phyloP scores from a whole-genome alignment of 2,888 invertebrate species.

The Cremastobaeus sp. region DNA sequence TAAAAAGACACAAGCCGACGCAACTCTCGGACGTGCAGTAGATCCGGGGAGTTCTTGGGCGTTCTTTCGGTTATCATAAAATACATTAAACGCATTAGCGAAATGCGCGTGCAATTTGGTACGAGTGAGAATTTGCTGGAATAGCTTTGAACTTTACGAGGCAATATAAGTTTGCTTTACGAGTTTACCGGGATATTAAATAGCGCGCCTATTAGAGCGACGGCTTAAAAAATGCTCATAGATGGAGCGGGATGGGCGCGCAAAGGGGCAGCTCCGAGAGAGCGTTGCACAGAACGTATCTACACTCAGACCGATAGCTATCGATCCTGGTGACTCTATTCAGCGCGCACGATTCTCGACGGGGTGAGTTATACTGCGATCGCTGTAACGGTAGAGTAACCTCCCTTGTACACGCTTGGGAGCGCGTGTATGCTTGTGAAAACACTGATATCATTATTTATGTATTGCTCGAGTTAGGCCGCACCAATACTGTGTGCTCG shows the following conservation, averaged over 20 bases:
- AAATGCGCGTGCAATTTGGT: slow-evolving; percentile 34
- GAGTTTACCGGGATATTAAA: slow-evolving; percentile 53
- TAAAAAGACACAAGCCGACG: too few species aligned
- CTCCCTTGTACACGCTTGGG: slow-evolving; percentile 69
- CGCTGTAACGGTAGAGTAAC: slow-evolving; percentile 68
- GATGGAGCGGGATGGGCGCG: slow-evolving; percentile 46
- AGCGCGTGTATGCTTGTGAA: slow-evolving; percentile 71
- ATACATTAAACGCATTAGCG: slow-evolving; percentile 43
- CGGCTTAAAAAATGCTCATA: slow-evolving; percentile 49
- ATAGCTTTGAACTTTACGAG: slow-evolving; percentile 51
- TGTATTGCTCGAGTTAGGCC: slow-evolving; percentile 70
- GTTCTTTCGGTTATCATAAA: slow-evolving; percentile 23
- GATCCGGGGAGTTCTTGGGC: background rate
- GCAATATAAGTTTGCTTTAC: slow-evolving; percentile 49
- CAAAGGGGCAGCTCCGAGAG: background rate
- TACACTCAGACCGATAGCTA: slow-evolving; percentile 70
- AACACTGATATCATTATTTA: slow-evolving; percentile 77
- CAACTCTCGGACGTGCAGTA: too few species aligned
- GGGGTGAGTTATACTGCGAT: slow-evolving; percentile 66
- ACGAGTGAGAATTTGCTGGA: slow-evolving; percentile 32
- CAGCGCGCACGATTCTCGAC: slow-evolving; percentile 71
- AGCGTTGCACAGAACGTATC: background rate
- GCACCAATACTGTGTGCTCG: slow-evolving; percentile 43
- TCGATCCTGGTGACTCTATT: slow-evolving; percentile 73
- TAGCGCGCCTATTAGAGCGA: slow-evolving; percentile 45